phyloP scores from a whole-genome alignment of 2,797 vertebrate genomes.

The Xenops minutus region DNA sequence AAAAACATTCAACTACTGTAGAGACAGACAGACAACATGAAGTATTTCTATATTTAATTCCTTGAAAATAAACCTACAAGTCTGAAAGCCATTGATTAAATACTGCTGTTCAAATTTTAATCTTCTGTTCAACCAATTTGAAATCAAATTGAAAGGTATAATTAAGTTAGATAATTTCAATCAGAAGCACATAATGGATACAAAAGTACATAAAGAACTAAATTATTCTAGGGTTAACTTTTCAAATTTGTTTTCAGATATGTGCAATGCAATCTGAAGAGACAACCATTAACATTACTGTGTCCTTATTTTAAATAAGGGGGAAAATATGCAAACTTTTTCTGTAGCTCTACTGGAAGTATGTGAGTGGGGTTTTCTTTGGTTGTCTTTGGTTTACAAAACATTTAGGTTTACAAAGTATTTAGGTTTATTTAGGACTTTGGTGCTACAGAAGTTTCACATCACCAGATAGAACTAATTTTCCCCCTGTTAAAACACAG shows the following conservation, averaged over 20 bases:
- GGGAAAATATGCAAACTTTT: neutral
- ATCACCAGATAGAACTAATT: neutral
- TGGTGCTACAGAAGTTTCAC: neutral
- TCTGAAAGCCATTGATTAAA: constrained; percentile 29
- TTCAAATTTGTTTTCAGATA: neutral
- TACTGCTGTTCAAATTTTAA: constrained; percentile 1
- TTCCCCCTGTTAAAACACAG: neutral
- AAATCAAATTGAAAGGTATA: constrained; percentile 40
- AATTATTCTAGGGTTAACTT: constrained; percentile 15
- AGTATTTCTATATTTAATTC: constrained; percentile 42
- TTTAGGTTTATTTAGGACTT: neutral
- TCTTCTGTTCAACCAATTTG: constrained; percentile 20
- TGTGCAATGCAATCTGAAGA: neutral
- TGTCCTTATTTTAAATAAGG: neutral
- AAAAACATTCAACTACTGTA: constrained; percentile 21
- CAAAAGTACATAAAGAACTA: neutral
- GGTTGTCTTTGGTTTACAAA: neutral
- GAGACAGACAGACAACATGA: constrained; percentile 9
- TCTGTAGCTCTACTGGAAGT: neutral
- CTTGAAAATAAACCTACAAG: constrained; percentile 9
- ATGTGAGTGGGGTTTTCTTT: neutral
- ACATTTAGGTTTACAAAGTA: neutral
- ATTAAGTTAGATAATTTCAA: constrained; percentile 34
- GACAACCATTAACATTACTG: neutral
- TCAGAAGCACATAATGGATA: constrained; percentile 32